Evolutionary conservation across 2,888 invertebrate genomes (phyloP), one percentile per base, ranked within the genome.

Genomic region (Theretra japonica): DNA sequence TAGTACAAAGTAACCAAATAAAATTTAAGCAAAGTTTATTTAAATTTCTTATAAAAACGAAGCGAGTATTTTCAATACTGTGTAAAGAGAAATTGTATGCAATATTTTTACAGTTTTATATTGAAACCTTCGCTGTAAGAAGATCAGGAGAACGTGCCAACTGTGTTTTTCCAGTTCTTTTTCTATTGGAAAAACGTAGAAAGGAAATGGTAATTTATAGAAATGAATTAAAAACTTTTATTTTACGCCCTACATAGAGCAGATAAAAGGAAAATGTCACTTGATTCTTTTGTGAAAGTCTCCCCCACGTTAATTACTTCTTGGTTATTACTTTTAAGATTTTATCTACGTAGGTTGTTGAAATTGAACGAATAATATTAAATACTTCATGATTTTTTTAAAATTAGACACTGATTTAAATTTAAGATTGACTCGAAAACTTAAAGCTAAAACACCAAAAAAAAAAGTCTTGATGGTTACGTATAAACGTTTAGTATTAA

Each of bases 171-270:
- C 4, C 25, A 17, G 23, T 17, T 25, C 25, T 4, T 58, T 58
- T 58, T 25, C 23, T 25, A 17, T 25, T 23, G 25, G 2, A 58
- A 53, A 53, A 53, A 53, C 53, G 53, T 53, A n/a, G 53, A 53
- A n/a, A 53, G 53, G n/a, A n/a, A 53, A 53, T 53, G 17, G n/a
- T n/a, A 17, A 53, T 53, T 53, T n/a, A 53, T 53, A 53, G 53
- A 53, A 53, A 53, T 53, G 53, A 53, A 53, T 53, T 53, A 53
- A 53, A 41, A 53, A 53, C 53, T 53, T 53, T 53, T 53, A n/a
- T 53, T 53, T 53, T 53, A 53, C n/a, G 53, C 53, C 53, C 53
- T 53, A 53, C 53, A 53, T 53, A 53, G n/a, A 53, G n/a, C 53
- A 53, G 53, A 53, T 53, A 53, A 53, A 53, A 53, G 53, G 53